Conservation (phyloP, 2,797 vertebrate genomes). For the Nothura maculosa region DNA sequence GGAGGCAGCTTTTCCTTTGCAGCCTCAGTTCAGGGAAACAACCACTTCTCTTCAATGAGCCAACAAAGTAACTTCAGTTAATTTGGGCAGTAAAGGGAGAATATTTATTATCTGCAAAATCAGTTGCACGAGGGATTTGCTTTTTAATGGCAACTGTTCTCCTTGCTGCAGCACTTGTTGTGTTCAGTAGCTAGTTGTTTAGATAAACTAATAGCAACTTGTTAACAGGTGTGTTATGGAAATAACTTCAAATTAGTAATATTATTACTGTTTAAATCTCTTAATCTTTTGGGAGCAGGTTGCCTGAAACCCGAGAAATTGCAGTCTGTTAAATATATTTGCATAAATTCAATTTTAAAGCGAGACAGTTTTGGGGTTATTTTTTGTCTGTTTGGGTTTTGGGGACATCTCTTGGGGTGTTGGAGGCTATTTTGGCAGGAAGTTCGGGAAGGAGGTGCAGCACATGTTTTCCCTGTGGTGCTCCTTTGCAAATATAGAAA, state of each 20-base stretch:
- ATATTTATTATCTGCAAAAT: conserved; percentile 33
- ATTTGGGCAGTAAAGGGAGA: conserved; percentile 29
- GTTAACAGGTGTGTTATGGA: neutral
- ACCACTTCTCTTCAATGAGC: conserved; percentile 21
- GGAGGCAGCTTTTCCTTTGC: neutral
- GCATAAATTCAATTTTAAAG: neutral
- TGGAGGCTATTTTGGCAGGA: neutral
- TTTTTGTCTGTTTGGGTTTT: too few species aligned
- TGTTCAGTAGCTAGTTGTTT: neutral
- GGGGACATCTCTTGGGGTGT: too few species aligned
- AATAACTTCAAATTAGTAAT: too few species aligned
- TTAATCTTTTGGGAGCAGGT: neutral
- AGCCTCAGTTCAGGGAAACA: neutral
- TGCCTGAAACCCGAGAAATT: neutral
- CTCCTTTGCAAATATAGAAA: neutral
- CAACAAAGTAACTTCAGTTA: conserved; percentile 21
- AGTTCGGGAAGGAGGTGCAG: neutral
- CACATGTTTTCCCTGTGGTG: neutral
- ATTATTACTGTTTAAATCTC: neutral
- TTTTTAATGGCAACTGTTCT: conserved; percentile 18
- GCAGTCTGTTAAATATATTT: neutral
- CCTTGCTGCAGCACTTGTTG: conserved; percentile 3
- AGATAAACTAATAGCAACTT: neutral
- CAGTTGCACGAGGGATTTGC: neutral
- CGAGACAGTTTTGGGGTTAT: neutral